A percentile compares a stretch with the other conserved stretches of the same genome.
phyloP scores from a whole-genome alignment of 2,797 vertebrate species.

The Gambusia yucatana region DNA sequence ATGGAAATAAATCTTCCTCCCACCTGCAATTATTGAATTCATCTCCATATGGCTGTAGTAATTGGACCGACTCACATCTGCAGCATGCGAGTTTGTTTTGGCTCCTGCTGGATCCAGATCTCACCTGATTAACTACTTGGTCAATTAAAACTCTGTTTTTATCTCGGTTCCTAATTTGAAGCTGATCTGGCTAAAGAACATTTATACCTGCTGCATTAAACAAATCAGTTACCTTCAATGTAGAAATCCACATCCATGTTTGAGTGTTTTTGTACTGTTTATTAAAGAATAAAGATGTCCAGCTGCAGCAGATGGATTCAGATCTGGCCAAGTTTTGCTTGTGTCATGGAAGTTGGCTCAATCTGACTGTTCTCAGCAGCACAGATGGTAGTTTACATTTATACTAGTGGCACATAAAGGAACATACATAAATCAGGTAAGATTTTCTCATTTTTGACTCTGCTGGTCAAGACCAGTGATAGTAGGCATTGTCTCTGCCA shows the following conservation, averaged over 20 bases:
- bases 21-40: neutral
- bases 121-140: neutral
- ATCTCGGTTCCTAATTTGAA: neutral
- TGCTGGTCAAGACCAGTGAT: neutral
- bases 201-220: neutral
- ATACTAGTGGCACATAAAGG: neutral
- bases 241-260: neutral
- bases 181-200: neutral
- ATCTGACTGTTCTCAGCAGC: neutral
- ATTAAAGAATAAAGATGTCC: neutral
- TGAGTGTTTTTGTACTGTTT: neutral
- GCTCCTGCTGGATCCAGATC: neutral
- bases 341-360: neutral
- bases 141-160: neutral
- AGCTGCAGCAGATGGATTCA: neutral
- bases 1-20: neutral
- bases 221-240: neutral
- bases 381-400: constrained; percentile 6
- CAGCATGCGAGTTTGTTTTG: neutral
- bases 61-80: neutral
- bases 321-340: neutral
- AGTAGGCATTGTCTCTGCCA: neutral
- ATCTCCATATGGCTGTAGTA: neutral
- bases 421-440: neutral
- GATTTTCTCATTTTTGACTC: neutral